Evolutionary conservation across 2,113 vertebrate species (phyloP).

Genomic region (Cyanoderma ruficeps): DNA sequence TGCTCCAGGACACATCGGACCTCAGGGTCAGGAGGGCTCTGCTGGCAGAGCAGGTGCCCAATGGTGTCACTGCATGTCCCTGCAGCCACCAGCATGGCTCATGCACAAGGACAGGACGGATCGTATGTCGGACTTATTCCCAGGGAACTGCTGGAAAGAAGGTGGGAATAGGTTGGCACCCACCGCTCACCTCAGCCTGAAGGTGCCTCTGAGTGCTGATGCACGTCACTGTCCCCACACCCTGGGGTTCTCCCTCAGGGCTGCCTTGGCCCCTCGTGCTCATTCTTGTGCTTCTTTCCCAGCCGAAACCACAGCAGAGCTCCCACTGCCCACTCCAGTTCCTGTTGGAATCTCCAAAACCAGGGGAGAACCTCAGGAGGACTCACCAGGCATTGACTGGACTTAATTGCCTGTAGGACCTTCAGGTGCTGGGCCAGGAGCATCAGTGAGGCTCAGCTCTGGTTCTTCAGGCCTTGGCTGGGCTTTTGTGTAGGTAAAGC

Average conservation of each 20-base stretch:
- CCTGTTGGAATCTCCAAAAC: not conserved
- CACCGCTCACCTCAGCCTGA: not conserved
- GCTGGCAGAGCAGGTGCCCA: not conserved
- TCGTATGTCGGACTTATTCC: too few species aligned
- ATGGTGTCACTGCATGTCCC: fast-evolving
- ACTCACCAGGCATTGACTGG: not conserved
- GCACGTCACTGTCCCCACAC: fast-evolving
- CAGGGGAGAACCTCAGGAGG: not conserved
- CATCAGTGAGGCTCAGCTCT: not conserved
- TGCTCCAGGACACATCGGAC: not conserved
- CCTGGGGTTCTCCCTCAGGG: not conserved
- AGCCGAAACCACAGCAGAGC: not conserved
- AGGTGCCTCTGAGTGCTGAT: not conserved
- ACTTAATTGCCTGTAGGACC: not conserved
- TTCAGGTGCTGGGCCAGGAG: not conserved
- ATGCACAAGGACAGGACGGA: not conserved
- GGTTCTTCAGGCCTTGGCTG: not conserved
- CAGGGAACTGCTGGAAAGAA: not conserved
- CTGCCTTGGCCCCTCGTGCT: not conserved
- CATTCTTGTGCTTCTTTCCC: not conserved
- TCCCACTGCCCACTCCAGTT: not conserved
- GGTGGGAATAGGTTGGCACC: not conserved
- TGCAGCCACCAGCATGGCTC: not conserved
- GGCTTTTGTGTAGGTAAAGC: not conserved
- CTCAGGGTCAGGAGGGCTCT: not conserved